These are phyloP conservation scores for Lepidurus couesii DNA, from an alignment of 1,140 invertebrate species.

Conservation along the genomic window DNA sequence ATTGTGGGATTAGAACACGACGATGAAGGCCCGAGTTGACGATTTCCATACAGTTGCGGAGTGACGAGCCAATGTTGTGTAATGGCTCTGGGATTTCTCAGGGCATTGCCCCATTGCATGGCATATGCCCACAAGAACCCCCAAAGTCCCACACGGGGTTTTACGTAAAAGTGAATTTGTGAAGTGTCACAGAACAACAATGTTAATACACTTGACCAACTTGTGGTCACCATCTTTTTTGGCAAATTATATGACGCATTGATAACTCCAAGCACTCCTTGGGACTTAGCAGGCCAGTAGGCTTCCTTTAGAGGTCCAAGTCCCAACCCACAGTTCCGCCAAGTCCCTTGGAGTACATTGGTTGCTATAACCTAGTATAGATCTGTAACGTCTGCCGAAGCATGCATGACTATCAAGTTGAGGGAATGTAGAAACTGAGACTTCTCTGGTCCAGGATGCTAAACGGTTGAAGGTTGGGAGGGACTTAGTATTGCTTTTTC, in stretches of 20 bases:
- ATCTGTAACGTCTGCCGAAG: background rate
- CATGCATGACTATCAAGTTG: background rate
- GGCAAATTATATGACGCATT: background rate
- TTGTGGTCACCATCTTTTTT: background rate
- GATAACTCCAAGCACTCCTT: conserved; percentile 35
- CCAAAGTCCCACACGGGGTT: conserved; percentile 3
- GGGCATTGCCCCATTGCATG: conserved; percentile 20
- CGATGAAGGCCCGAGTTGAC: background rate
- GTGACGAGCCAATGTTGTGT: background rate
- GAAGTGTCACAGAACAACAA: background rate
- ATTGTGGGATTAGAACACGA: background rate
- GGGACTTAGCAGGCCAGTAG: conserved; percentile 43
- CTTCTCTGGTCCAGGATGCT: background rate
- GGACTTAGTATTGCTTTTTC: background rate
- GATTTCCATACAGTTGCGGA: background rate
- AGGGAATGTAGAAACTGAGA: background rate
- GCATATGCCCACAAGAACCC: conserved; percentile 20
- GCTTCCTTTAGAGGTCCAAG: conserved; percentile 24
- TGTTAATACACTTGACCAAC: background rate
- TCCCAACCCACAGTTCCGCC: conserved; percentile 29
- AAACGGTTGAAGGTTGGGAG: background rate
- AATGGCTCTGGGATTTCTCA: conserved; percentile 18
- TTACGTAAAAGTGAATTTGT: background rate
- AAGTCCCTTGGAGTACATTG: conserved; percentile 30
- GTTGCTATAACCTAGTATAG: background rate